Evolutionary conservation across 2,113 vertebrate species (phyloP).

Genomic region (Chiloscyllium plagiosum): DNA sequence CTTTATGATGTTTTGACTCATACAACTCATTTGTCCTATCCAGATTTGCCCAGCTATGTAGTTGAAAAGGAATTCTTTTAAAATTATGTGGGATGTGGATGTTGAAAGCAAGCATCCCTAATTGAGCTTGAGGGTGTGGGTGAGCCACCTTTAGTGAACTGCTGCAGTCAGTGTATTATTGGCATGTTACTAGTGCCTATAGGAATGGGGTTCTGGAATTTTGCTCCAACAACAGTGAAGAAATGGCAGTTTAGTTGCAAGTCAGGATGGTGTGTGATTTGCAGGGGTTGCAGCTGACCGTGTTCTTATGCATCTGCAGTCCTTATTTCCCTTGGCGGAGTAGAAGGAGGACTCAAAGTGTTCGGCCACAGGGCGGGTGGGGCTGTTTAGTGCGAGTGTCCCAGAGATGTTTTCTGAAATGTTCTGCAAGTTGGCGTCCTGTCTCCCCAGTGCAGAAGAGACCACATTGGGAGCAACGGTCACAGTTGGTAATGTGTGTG

Average conservation of each 20-base stretch:
- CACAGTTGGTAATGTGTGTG: too few species aligned
- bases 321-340: not conserved
- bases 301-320: not conserved
- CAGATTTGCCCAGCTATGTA: not conserved
- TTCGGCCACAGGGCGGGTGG: too few species aligned
- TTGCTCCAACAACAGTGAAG: not conserved
- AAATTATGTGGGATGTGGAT: not conserved
- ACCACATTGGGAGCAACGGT: too few species aligned
- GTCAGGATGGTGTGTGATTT: not conserved
- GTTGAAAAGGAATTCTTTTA: not conserved
- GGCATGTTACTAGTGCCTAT: too few species aligned
- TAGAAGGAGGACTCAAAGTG: too few species aligned
- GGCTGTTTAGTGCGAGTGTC: too few species aligned
- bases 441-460: too few species aligned
- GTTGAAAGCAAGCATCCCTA: not conserved
- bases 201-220: not conserved
- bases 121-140: not conserved
- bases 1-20: not conserved
- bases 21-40: not conserved
- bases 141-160: not conserved
- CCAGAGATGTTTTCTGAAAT: too few species aligned
- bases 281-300: not conserved
- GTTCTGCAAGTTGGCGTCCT: too few species aligned
- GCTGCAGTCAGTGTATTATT: not conserved
- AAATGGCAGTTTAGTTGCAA: not conserved